Base-by-base conservation (phyloP, 2,113 vertebrate genomes). In the Colaptes auratus region DNA sequence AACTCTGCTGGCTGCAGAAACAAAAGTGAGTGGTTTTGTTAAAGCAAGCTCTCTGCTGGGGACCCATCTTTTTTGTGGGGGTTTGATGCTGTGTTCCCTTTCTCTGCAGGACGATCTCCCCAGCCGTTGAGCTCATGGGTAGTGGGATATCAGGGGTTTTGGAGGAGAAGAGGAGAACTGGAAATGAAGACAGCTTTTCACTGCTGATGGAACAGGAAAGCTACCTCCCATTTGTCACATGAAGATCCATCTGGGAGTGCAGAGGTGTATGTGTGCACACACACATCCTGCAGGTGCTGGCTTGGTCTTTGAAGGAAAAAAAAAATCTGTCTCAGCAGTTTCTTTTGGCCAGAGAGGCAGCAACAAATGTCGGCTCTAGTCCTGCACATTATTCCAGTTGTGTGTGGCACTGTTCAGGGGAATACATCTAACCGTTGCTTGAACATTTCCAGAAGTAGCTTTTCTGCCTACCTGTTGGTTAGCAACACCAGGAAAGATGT, bases 21-120 rank as follows among this genome's bases (percentile, higher is more conserved):
- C 87, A 96, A 93, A 97, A 96, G 76, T n/a, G 13, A 60, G 50
- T 4, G 31, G 63, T 73, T 97, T 95, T 81, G 89, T 90, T 75
- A 75, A 77, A 50, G 85, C 78, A 9, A 66, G 52, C 16, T 71
- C 78, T 33, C 64, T 61, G 74, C 31, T 39, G 39, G 66, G 72
- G 65, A 93, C 24, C 44, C 67, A 93, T 89, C 66, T 65, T 42
- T 42, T 96, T 39, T 39, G 88, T 80, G 76, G 31, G 67, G 89
- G 33, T 85, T 81, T 58, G 79, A 73, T 14, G 36, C 78, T 10
- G 11, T 16, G 36, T 24, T 90, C 33, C 31, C 59, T 73, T 86
- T 86, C 69, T 71, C 67, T 35, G 16, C 0, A 20, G 33, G 75
- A 82, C 95, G 92, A 87, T 60, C 89, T 82, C 35, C 46, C 39